Base-by-base conservation (phyloP, 2,113 vertebrate species). In the Pollimyrus isidori region DNA sequence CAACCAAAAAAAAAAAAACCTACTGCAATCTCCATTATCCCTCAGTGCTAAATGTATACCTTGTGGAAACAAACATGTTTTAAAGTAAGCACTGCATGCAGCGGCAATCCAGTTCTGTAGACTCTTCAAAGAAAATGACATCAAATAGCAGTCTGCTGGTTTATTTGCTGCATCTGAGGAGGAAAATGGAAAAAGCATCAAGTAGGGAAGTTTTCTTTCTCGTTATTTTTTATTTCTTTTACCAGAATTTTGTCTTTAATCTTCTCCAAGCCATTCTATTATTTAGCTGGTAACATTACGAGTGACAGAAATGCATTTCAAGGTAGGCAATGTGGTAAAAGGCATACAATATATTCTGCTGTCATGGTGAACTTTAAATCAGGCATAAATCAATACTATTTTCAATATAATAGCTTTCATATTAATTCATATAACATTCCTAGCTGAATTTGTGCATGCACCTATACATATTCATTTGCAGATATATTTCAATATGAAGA, bases 51-150 rank as follows among this genome's bases (percentile, higher is more conserved):
- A 86, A 50, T 80, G 48, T 26, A 50, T 49, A 50, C 83, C 46
- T 85, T 49, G 23, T 49, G 88, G 49, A 82, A 82, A 56, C 19
- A 45, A 80, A 10, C 69, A 89, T 1, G 80, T 83, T 80, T 83
- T 83, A 76, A 56, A 35, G 42, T 9, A 83, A 52, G 49, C 46
- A 42, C 48, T 26, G 11, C 76, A 39, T 89, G 23, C 23, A 45
- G 48, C 4, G 23, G 19, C 49, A 89, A 82, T 89, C 73, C 26
- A n/a, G 73, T 5, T n/a, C 46, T 30, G 11, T n/a, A 6, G 15
- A 65, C 46, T 76, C 48, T 39, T 76, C 62, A 88, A 88, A 88
- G 46, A 26, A 80, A 76, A 76, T 76, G 21, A 53, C 69, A 80
- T 42, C 49, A 82, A 89, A 80, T 80, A 15, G n/a, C 35, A 52